These are phyloP conservation scores for Drosophila helvetica DNA, from an alignment of 2,888 invertebrate genomes.

Conservation along the genomic window DNA sequence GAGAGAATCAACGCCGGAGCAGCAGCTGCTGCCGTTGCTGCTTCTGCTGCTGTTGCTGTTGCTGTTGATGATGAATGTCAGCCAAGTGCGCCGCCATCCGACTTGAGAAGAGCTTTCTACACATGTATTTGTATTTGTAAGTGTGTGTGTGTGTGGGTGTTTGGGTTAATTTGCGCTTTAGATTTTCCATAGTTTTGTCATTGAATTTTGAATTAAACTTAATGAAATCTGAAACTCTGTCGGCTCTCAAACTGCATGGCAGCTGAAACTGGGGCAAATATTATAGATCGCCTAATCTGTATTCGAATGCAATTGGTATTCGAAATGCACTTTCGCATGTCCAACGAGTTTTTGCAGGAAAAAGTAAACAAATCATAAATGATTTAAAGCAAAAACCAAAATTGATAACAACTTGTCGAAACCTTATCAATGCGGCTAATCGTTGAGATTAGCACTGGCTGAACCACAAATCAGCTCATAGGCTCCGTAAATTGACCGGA, in stretches of 20 bases:
- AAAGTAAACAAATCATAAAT: slow-evolving; percentile 70
- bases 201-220: slow-evolving; percentile 64
- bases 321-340: slow-evolving; percentile 41
- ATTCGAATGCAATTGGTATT: slow-evolving; percentile 2
- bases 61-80: slow-evolving; percentile 57
- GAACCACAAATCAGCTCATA: slow-evolving; percentile 14
- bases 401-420: slow-evolving; percentile 55
- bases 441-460: slow-evolving; percentile 56
- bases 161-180: slow-evolving; percentile 68
- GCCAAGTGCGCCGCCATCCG: slow-evolving; percentile 32
- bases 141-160: slow-evolving; percentile 16
- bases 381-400: slow-evolving; percentile 5
- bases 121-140: no score
- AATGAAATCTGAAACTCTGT: slow-evolving; percentile 34
- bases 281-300: not conserved
- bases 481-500: slow-evolving; percentile 25
- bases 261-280: not conserved
- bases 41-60: slow-evolving; percentile 1
- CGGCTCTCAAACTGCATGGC: slow-evolving; percentile 33
- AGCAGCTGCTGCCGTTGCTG: slow-evolving; percentile 22
- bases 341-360: slow-evolving; percentile 32
- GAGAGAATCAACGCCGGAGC: slow-evolving; percentile 12
- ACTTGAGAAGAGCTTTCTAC: slow-evolving; percentile 31
- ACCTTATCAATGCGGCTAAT: slow-evolving; percentile 66
- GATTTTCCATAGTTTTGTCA: slow-evolving; percentile 56